Evolutionary conservation across 1,140 invertebrate species (phyloP).

Genomic region (Drosophila parabipectinata): DNA sequence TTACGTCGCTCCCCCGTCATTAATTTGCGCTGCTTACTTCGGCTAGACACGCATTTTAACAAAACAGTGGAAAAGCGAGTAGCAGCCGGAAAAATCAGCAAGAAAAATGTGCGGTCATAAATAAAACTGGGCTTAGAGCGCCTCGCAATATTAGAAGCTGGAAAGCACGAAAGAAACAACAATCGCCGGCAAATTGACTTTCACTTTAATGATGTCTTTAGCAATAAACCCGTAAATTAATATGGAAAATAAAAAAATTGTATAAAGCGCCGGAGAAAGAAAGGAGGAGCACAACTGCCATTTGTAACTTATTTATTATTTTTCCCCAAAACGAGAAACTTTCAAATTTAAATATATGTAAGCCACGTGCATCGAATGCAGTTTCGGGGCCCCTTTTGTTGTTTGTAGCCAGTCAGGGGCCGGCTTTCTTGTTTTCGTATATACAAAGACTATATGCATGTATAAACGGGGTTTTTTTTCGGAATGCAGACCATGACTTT

Average conservation of each 20-base stretch:
- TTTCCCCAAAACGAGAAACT: slow-evolving; percentile 36
- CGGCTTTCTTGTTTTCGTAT: slow-evolving; percentile 18
- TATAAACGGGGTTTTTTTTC: slow-evolving; percentile 2
- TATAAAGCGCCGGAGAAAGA: slow-evolving; percentile 1
- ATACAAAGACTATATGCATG: not conserved
- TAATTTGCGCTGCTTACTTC: slow-evolving; percentile 57
- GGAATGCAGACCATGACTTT: slow-evolving; percentile 64
- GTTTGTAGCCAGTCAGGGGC: slow-evolving; percentile 4
- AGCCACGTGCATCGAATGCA: slow-evolving; percentile 56
- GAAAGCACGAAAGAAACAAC: slow-evolving; percentile 34
- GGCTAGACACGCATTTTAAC: slow-evolving; percentile 40
- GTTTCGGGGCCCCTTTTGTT: slow-evolving; percentile 8
- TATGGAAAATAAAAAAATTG: slow-evolving; percentile 31
- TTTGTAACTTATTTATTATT: slow-evolving; percentile 36
- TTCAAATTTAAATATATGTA: slow-evolving; percentile 57
- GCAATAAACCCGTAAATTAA: slow-evolving; percentile 73
- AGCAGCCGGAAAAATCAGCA: slow-evolving; percentile 18
- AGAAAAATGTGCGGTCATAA: slow-evolving; percentile 67
- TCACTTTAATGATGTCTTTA: slow-evolving; percentile 78
- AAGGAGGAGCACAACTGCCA: slow-evolving; percentile 26
- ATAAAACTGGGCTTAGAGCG: slow-evolving; percentile 32
- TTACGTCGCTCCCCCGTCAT: slow-evolving; percentile 60
- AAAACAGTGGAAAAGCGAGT: slow-evolving; percentile 22
- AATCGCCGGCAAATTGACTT: slow-evolving; percentile 67
- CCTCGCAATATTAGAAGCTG: slow-evolving; percentile 46